Base-by-base conservation (phyloP, 2,888 invertebrate genomes). In the Ellobium chinense region DNA sequence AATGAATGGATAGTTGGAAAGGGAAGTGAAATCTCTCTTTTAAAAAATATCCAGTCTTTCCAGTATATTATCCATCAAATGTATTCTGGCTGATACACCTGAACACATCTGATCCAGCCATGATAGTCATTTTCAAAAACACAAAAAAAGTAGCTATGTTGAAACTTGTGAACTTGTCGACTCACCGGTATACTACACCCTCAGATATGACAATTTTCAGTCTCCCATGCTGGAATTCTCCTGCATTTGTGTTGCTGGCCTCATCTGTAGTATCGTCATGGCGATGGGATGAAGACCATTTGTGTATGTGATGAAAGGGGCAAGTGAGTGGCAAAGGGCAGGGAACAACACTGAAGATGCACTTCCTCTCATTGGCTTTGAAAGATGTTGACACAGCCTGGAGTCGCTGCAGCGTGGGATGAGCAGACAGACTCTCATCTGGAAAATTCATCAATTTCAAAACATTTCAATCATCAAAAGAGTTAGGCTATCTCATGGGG, bases 141-240 rank as follows among this genome's bases (percentile, higher is more conserved):
- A 46, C 9, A 46, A 46, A 7, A 46, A 12, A 39, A 46, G 27
- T 39, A 5, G 1, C 4, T 18, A 29, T 14, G 21, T 18, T 14
- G 4, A 29, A n/a, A 70, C 54, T 5, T 14, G 14, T 18, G 5
- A 37, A 60, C 3, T 4, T 34, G 18, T 14, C 37, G 21, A 68
- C 82, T 82, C 81, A 92, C 92, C 91, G 89, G 82, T 90, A 92
- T 5, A 91, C 85, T 54, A 91, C 84, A 3, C 92, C 91, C 75
- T 90, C 89, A 12, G 88, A 85, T 63, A 91, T 86, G 24, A 91
- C 72, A 21, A 91, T 88, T 78, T 91, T 90, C 29, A 92, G 79
- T 62, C 84, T 84, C 0, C 91, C 91, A 58, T 87, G 84, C 78
- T 86, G 85, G 63, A 88, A 86, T 27, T 87, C 86, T 65, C 87